Evolutionary conservation across 2,113 vertebrate species (phyloP), one percentile per base, ranked within the genome.

Genomic region (Thalassoma bifasciatum): DNA sequence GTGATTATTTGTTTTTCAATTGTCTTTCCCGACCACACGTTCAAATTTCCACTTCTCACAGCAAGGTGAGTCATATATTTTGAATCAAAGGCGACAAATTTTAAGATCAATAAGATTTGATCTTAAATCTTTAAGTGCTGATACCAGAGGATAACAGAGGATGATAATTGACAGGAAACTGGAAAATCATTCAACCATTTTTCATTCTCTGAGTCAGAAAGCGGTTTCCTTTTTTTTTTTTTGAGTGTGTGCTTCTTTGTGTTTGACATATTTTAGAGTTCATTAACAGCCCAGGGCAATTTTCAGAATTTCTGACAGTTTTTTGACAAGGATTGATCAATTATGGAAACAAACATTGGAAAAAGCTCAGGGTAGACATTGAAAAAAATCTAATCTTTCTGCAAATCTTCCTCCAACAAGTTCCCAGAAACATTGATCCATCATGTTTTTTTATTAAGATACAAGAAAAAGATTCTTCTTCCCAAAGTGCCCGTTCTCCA

Each of bases 391-490:
- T 42, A 52, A 68, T 22, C 19, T 30, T 30, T 62, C 13, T 54
- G 54, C 38, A 37, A 7, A 17, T 12, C 5, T 30, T n/a, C n/a
- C 30, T 6, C 6, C 30, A 30, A 30, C 30, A 24, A 1, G 26
- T 38, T 3, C 23, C 22, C 22, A 30, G 36, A 13, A 17, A 10
- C 44, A 11, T 2, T 1, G 21, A 24, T 21, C 17, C 47, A 5
- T 13, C 26, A 8, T 4, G 1, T 30, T 47, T 36, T 49, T 6
- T 11, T 16, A 1, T 42, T 37, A 30, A 37, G 21, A 50, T 80
- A 57, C 30, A 84, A 84, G 58, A 52, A 46, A 11, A 34, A 54
- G 49, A 49, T 1, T 13, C 22, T 23, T 5, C 5, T 37, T 26
- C 22, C 44, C 16, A 57, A 8, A 1, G 19, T 9, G 57, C 46